Conservation (phyloP, 2,888 invertebrate genomes). For the Stenodema calcarata region DNA sequence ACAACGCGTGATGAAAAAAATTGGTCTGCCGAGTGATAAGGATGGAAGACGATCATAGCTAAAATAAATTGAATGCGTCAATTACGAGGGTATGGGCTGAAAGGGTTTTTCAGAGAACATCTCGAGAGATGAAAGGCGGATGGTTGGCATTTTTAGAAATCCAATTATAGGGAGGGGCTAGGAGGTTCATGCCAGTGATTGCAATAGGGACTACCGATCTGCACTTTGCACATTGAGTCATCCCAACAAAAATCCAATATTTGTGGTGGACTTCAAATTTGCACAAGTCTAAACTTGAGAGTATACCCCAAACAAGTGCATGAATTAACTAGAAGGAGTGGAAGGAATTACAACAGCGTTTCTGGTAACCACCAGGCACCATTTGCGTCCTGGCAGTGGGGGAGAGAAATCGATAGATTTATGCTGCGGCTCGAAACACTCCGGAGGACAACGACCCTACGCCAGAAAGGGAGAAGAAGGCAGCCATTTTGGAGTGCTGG, state of each 20-base stretch:
- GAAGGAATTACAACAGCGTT: no score
- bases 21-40: background rate
- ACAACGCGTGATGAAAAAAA: background rate
- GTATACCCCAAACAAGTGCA: no score
- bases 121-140: background rate
- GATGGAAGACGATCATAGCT: background rate
- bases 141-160: background rate
- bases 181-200: no score
- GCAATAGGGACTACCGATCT: no score
- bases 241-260: no score
- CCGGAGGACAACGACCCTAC: constrained; percentile 3
- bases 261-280: no score
- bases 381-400: background rate
- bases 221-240: no score
- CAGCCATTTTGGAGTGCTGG: constrained; percentile 1
- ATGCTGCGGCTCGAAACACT: background rate
- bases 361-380: no score
- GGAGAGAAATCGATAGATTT: constrained; percentile 23
- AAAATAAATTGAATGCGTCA: background rate
- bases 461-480: background rate
- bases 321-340: no score
- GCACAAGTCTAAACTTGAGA: no score
- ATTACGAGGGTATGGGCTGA: background rate
- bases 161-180: no score
- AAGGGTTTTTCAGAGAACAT: background rate